Base-by-base conservation (phyloP, 2,888 invertebrate genomes). In the Amblyjoppa proteus region DNA sequence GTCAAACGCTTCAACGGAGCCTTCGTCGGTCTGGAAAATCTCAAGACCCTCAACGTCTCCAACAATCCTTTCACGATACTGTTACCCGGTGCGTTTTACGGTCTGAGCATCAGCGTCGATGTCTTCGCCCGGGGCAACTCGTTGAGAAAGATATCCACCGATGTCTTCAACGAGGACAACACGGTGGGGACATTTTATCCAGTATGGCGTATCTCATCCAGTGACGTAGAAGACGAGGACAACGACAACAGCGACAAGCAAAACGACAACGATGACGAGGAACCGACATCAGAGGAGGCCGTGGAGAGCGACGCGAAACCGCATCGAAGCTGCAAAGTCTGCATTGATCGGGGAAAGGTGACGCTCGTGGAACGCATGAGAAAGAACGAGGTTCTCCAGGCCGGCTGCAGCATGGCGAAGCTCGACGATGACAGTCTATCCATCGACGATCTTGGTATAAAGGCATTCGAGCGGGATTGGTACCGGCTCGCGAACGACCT, bases 401-500 rank as follows among this genome's bases (percentile, higher is more conserved):
- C 79, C 0, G 87, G 82, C 49, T 91, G 90, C 70, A 5, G 31
- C 2, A 4, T 16, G 6, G 16, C 53, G 4, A 68, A 64, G 11
- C 53, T 90, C 3, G 82, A 74, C 9, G 13, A 16, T 77, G 53
- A 81, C 75, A 13, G 61, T 3, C 4, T 13, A 2, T 31, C 20
- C 13, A 38, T 73, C 0, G 16, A 41, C 6, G 78, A 86, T 56
- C 41, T 87, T 6, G 85, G 81, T 4, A 91, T 91, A 56, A 82
- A 69, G 34, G 84, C 83, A 16, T 91, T 91, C 66, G 87, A 88
- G 13, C 84, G 88, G 3, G 88, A 87, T 28, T 91, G 91, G 91
- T 91, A 91, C 70, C 87, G 88, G 0, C 34, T 90, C 5, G 84
- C 82, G 34, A 41, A 3, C 11, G 13, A 25, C 11, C 11, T 28